phyloP scores from a whole-genome alignment of 2,113 vertebrate genomes.

The Erythrolamprus reginae region DNA sequence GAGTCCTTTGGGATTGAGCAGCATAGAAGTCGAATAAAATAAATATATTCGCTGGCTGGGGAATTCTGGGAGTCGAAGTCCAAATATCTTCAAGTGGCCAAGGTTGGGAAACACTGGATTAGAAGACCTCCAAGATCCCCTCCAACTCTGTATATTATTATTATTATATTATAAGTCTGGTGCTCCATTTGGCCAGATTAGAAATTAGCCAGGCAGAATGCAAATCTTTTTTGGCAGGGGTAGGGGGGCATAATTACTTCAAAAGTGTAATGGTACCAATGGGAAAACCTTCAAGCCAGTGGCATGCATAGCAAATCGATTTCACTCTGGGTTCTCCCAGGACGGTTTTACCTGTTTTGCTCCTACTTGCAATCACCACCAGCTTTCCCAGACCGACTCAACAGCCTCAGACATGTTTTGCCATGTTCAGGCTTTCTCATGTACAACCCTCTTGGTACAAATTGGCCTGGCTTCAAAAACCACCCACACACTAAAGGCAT shows the following conservation, averaged over 20 bases:
- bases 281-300: constrained; percentile 60
- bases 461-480: constrained; percentile 35
- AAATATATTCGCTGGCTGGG: too few species aligned
- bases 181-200: constrained; percentile 35
- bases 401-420: constrained; percentile 67
- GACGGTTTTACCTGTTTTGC: neutral
- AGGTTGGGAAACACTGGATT: too few species aligned
- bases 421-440: constrained; percentile 62
- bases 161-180: too few species aligned
- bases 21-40: too few species aligned
- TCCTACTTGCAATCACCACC: constrained; percentile 54
- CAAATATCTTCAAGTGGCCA: too few species aligned
- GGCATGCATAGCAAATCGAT: constrained; percentile 59
- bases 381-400: constrained; percentile 64
- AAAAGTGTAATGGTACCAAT: constrained; percentile 31
- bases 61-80: too few species aligned
- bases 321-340: constrained; percentile 60
- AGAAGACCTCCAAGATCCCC: too few species aligned
- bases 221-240: constrained; percentile 42
- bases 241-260: too few species aligned
- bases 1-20: too few species aligned
- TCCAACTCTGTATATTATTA: too few species aligned
- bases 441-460: constrained; percentile 47
- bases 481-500: constrained; percentile 45
- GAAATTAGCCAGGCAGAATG: constrained; percentile 31